These are phyloP conservation scores for Eulemur rufifrons DNA, from an alignment of 2,113 vertebrate species.

Conservation along the genomic window DNA sequence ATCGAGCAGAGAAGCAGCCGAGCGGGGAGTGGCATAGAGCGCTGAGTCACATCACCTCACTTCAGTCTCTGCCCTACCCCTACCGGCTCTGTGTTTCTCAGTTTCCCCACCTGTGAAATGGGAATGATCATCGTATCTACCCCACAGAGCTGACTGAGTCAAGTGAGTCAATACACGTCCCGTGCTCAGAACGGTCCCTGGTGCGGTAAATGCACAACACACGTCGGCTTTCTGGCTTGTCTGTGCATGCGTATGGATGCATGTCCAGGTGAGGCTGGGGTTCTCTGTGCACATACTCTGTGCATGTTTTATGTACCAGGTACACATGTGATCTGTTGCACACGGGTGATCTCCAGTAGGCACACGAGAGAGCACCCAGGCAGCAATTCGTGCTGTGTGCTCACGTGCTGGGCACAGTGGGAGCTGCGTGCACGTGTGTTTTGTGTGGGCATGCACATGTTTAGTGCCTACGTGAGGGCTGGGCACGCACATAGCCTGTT, in stretches of 20 bases:
- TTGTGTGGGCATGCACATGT: not conserved
- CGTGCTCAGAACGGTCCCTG: not conserved
- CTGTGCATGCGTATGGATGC: not conserved
- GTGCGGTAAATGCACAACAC: accelerated
- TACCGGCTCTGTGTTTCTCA: not conserved
- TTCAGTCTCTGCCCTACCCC: not conserved
- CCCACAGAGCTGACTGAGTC: not conserved
- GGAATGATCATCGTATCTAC: not conserved
- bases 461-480: not conserved
- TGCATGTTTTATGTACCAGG: not conserved
- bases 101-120: not conserved
- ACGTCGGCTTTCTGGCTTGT: accelerated
- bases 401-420: not conserved
- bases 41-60: accelerated
- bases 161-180: not conserved
- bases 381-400: not conserved
- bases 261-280: not conserved
- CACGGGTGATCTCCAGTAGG: accelerated
- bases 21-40: too few species aligned
- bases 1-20: not conserved
- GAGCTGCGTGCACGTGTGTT: not conserved
- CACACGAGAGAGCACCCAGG: not conserved
- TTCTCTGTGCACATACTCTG: not conserved
- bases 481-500: not conserved
- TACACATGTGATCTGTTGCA: not conserved